A percentile compares a stretch with the other conserved stretches of the same genome.
These are phyloP conservation scores for Strix uralensis DNA, from an alignment of 2,113 vertebrate genomes.

Conservation along the genomic window DNA sequence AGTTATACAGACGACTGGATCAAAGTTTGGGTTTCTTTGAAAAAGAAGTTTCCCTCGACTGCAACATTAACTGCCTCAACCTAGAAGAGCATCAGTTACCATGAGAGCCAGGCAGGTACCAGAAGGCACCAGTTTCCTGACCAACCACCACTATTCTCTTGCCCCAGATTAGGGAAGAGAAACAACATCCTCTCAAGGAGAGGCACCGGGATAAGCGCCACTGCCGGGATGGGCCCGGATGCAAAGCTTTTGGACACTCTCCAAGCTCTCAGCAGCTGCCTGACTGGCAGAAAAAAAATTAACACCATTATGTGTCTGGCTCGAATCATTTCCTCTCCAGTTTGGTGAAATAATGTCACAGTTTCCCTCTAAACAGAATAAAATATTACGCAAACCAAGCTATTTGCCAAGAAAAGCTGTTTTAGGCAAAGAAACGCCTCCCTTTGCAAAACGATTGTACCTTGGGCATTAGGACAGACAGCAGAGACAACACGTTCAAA, in stretches of 20 bases:
- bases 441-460: not conserved
- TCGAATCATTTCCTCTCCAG: not conserved
- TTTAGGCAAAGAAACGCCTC: not conserved
- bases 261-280: not conserved
- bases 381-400: not conserved
- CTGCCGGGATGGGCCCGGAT: not conserved
- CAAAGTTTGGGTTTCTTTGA: not conserved
- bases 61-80: not conserved
- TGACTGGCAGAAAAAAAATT: not conserved
- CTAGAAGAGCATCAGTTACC: not conserved
- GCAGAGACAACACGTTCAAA: not conserved
- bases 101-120: not conserved
- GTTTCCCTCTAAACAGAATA: not conserved
- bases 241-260: not conserved
- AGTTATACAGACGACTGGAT: not conserved
- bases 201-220: not conserved
- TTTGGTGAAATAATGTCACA: not conserved
- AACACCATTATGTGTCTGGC: not conserved
- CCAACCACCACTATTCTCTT: rapidly evolving
- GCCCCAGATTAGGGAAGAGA: not conserved
- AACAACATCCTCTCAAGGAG: not conserved
- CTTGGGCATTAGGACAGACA: not conserved
- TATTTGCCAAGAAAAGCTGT: not conserved
- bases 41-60: not conserved
- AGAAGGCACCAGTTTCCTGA: not conserved